A percentile compares a stretch with the other conserved stretches of the same genome.
Conservation (phyloP, 2,797 vertebrate species). For the Ceyx erithaca region DNA sequence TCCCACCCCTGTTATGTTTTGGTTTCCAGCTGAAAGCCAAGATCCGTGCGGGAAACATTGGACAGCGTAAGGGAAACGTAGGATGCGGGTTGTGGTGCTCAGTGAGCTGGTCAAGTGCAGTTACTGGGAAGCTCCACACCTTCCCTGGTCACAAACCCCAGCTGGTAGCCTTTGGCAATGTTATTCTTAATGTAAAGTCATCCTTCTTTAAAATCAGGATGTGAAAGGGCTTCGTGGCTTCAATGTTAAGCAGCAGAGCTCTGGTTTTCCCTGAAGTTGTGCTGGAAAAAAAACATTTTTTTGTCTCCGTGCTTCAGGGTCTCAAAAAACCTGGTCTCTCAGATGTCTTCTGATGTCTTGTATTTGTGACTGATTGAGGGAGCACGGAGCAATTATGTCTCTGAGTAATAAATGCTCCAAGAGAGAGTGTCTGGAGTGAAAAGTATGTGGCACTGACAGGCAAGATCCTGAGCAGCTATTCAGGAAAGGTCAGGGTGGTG, state of each 20-base stretch:
- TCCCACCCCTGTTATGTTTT: conserved; percentile 25
- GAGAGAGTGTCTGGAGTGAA: conserved; percentile 27
- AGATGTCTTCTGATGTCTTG: background rate
- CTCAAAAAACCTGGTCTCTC: background rate
- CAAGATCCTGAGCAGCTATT: background rate
- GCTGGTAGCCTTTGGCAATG: background rate
- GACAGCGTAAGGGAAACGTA: background rate
- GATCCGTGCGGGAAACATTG: background rate
- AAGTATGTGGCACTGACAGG: background rate
- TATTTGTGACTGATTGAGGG: background rate
- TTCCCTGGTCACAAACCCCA: background rate
- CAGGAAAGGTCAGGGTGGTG: background rate
- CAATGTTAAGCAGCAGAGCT: background rate
- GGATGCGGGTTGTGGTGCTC: conserved; percentile 62
- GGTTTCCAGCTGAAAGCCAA: conserved; percentile 30
- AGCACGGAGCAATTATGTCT: conserved; percentile 12
- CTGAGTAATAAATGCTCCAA: background rate
- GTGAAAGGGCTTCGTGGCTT: background rate
- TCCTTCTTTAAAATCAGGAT: background rate
- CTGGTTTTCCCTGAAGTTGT: background rate
- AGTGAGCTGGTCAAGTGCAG: background rate
- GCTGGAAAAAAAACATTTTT: background rate
- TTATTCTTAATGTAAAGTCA: background rate
- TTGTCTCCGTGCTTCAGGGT: background rate
- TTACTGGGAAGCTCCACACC: background rate